A percentile compares a stretch with the other conserved stretches of the same genome.
These are phyloP conservation scores for Drosophila ogumai DNA, from an alignment of 1,140 invertebrate genomes.

Conservation along the genomic window DNA sequence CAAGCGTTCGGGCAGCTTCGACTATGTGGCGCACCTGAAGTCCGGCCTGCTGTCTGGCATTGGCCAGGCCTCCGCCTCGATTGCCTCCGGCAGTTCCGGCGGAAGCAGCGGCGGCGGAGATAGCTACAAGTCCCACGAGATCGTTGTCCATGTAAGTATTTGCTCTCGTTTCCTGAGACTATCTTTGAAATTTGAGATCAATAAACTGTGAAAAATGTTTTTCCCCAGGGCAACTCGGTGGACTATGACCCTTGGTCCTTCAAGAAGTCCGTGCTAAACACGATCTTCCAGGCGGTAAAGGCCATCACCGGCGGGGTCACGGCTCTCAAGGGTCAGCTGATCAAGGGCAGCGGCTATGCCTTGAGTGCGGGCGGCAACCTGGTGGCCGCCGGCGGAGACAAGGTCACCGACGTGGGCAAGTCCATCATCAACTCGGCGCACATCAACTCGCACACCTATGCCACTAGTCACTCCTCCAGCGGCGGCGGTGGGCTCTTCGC, in stretches of 20 bases:
- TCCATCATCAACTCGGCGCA: conserved; percentile 90
- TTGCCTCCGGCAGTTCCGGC: conserved; percentile 87
- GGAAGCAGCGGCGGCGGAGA: conserved; percentile 85
- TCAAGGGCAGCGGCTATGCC: conserved; percentile 92
- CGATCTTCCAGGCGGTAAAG: conserved; percentile 92
- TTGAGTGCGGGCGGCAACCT: conserved; percentile 90
- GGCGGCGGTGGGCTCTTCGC: conserved; percentile 73
- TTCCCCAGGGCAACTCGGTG: conserved; percentile 84
- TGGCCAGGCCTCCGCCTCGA: conserved; percentile 86
- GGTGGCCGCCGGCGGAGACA: conserved; percentile 87
- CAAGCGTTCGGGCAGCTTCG: conserved; percentile 85
- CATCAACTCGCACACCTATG: conserved; percentile 86
- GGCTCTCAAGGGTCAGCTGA: conserved; percentile 92
- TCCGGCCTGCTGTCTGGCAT: conserved; percentile 87
- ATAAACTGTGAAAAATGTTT: not conserved
- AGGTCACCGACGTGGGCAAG: conserved; percentile 90
- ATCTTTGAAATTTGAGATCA: not conserved
- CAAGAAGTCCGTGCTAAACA: conserved; percentile 92
- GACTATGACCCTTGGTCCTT: conserved; percentile 90
- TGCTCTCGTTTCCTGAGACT: conserved; percentile 1
- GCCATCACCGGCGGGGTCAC: conserved; percentile 93
- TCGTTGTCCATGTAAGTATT: conserved; percentile 84
- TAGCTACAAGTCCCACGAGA: conserved; percentile 84
- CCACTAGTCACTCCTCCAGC: conserved; percentile 60
- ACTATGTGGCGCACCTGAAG: conserved; percentile 85